Conservation (phyloP, 2,797 vertebrate species). For the Crossoptilon crossoptilon region DNA sequence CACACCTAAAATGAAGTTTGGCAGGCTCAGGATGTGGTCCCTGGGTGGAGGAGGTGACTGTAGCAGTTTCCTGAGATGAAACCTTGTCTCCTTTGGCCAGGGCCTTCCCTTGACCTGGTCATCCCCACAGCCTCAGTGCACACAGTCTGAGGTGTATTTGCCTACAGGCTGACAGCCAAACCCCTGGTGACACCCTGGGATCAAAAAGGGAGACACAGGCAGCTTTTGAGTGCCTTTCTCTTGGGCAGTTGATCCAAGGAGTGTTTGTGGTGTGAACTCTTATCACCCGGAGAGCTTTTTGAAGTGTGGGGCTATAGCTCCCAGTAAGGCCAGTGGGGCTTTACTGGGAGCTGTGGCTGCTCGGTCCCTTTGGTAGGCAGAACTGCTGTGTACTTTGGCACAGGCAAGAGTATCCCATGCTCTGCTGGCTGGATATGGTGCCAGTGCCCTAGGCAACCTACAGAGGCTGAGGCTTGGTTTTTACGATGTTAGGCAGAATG, state of each 20-base stretch:
- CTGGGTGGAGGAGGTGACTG: not conserved
- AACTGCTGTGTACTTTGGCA: slow-evolving; percentile 34
- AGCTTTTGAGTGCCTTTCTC: not conserved
- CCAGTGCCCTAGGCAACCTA: not conserved
- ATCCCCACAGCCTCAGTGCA: not conserved
- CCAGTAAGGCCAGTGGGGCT: not conserved
- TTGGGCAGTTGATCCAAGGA: not conserved
- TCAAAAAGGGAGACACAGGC: not conserved
- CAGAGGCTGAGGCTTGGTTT: not conserved
- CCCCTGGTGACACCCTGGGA: not conserved
- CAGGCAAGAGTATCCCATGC: not conserved
- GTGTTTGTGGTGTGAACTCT: not conserved
- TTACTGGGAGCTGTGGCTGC: not conserved
- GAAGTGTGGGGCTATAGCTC: not conserved
- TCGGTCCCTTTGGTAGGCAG: not conserved
- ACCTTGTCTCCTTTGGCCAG: not conserved
- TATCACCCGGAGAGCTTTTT: not conserved
- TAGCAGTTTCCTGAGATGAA: not conserved
- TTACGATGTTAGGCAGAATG: not conserved
- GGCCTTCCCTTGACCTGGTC: slow-evolving; percentile 10
- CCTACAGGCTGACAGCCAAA: not conserved
- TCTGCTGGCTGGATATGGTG: not conserved
- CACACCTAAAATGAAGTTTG: not conserved
- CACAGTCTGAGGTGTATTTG: not conserved
- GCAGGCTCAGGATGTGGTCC: not conserved